Base-by-base conservation (phyloP, 2,797 vertebrate genomes). In the Leontopithecus rosalia region DNA sequence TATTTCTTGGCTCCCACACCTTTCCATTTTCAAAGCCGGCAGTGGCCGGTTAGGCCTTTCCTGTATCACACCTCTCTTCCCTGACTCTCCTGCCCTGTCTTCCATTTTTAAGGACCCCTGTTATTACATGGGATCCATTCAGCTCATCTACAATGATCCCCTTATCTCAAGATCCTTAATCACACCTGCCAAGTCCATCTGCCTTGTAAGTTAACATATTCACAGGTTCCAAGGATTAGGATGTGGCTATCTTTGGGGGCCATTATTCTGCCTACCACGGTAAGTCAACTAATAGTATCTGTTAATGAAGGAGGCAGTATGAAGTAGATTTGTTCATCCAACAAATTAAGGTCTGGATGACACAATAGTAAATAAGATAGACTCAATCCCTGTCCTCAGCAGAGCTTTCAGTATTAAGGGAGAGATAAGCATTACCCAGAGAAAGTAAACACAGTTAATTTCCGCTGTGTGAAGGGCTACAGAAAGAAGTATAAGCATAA, bases 351-450 rank as follows among this genome's bases (percentile, higher is more conserved):
- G 67, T 57, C 93, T 30, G 81, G 19, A 7, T 22, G 72, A 28
- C 28, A n/a, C 4, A 28, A 41, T 17, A 72, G 43, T 67, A 81
- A 87, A 83, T 58, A 84, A 46, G 15, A 50, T 73, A 79, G 36
- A 55, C 26, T 39, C 30, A 26, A 14, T 50, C n/a, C 61, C 70
- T 76, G 30, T 50, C 39, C 81, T 67, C 6, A 7, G 6, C 9
- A 87, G 91, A 85, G 48, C 75, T 58, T 77, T 87, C 17, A 22
- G 30, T 43, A 46, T 28, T 17, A 52, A 88, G 24, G 39, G 76
- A 96, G 55, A 95, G 91, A 67, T 11, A 70, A 94, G 10, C 14
- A n/a, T 64, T 85, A 85, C 50, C 19, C 41, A 90, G 58, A 90
- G 77, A 83, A 88, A 48, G 48, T 39, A 89, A 92, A 67, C 61